phyloP scores from a whole-genome alignment of 2,797 vertebrate species.

The Myotis vivesi region DNA sequence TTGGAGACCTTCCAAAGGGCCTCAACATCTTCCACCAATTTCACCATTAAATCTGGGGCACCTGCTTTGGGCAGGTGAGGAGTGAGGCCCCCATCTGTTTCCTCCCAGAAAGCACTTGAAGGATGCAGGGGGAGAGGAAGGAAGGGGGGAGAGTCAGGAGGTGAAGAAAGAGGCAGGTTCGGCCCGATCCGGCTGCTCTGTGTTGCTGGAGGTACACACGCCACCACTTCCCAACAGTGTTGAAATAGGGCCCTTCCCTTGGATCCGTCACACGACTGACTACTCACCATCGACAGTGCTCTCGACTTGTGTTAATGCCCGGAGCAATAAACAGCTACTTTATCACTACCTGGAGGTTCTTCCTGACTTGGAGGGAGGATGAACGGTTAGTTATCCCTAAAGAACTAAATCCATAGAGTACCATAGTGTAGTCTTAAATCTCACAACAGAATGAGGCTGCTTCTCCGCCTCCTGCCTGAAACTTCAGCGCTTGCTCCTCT shows the following conservation, averaged over 20 bases:
- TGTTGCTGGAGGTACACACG: not conserved
- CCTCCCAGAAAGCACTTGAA: not conserved
- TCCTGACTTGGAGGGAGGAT: not conserved
- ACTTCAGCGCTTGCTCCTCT: not conserved
- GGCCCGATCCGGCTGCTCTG: not conserved
- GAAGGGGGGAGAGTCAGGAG: not conserved
- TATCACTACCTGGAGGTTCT: not conserved
- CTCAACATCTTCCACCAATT: not conserved
- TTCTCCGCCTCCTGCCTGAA: accelerated
- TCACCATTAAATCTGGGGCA: not conserved
- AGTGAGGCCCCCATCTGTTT: not conserved
- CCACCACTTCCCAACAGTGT: too few species aligned
- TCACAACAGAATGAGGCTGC: accelerated
- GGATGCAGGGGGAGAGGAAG: too few species aligned
- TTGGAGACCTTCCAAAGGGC: too few species aligned
- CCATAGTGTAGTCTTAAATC: too few species aligned
- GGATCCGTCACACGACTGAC: not conserved
- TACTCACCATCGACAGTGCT: not conserved
- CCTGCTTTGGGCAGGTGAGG: not conserved
- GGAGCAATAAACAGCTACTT: not conserved
- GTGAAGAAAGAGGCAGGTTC: not conserved
- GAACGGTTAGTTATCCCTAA: not conserved
- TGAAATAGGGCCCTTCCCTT: too few species aligned
- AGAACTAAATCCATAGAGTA: not conserved
- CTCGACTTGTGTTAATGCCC: not conserved